Evolutionary conservation across 1,140 invertebrate genomes (phyloP).

Genomic region (Drosophila paulistorum): DNA sequence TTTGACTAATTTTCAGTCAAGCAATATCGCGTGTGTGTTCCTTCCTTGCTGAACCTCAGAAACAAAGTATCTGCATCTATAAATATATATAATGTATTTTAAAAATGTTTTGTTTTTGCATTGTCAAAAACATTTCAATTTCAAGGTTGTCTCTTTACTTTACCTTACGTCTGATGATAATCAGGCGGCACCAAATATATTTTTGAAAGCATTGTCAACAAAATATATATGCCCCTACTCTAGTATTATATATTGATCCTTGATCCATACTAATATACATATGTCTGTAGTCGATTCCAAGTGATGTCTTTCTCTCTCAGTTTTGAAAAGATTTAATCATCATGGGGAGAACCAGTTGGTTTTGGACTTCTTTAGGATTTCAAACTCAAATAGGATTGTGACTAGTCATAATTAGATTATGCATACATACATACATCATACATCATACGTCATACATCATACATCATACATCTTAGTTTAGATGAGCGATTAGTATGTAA

Average conservation of each 20-base stretch:
- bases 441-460: no score
- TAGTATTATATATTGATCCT: background rate
- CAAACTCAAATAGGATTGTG: no score
- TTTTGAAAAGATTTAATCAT: background rate
- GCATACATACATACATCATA: no score
- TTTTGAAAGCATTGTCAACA: background rate
- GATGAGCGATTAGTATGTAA: no score
- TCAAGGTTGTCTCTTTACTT: constrained; percentile 29
- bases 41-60: background rate
- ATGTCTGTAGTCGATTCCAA: no score
- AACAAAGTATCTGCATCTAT: constrained; percentile 12
- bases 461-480: no score
- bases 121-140: constrained; percentile 37
- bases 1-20: background rate
- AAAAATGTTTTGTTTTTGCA: background rate
- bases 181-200: background rate
- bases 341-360: no score
- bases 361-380: no score
- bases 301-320: background rate
- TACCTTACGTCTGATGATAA: background rate
- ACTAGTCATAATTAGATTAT: no score
- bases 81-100: background rate
- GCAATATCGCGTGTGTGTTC: constrained; percentile 4
- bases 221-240: background rate
- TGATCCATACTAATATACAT: background rate